Conservation (phyloP, 2,888 invertebrate genomes). For the Iselma pallidipennis region DNA sequence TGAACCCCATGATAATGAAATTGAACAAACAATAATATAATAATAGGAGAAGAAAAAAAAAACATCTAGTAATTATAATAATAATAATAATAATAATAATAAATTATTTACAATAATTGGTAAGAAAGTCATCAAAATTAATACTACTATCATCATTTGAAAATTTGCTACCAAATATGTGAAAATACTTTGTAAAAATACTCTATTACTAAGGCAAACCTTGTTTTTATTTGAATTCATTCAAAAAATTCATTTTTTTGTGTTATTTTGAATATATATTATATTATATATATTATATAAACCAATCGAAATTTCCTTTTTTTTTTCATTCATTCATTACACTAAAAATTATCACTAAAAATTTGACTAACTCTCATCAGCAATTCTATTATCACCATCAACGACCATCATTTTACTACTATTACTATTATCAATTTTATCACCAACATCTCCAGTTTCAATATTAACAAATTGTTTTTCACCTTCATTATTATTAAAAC, state of each 20-base stretch:
- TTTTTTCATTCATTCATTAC: conserved; percentile 8
- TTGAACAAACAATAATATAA: conserved; percentile 35
- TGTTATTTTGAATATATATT: conserved; percentile 30
- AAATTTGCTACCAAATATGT: conserved; percentile 43
- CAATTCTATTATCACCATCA: conserved; percentile 29
- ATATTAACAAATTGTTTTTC: conserved; percentile 53
- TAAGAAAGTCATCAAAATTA: conserved; percentile 36
- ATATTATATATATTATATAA: neutral
- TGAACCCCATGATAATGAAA: conserved; percentile 47
- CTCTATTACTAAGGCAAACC: conserved; percentile 51
- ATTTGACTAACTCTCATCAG: conserved; percentile 49
- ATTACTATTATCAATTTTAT: conserved; percentile 42
- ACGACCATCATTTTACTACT: conserved; percentile 31
- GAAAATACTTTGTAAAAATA: conserved; percentile 57
- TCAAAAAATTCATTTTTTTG: conserved; percentile 35
- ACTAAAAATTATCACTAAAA: conserved; percentile 47
- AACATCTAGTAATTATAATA: conserved; percentile 33
- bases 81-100: conserved; percentile 37
- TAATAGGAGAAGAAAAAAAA: conserved; percentile 43
- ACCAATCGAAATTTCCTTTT: neutral
- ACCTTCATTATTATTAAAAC: conserved; percentile 51
- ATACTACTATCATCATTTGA: conserved; percentile 38
- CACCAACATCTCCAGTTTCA: conserved; percentile 52
- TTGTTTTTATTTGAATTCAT: conserved; percentile 36
- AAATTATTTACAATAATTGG: conserved; percentile 23